phyloP scores from a whole-genome alignment of 2,113 vertebrate genomes.

The Alectura lathami region DNA sequence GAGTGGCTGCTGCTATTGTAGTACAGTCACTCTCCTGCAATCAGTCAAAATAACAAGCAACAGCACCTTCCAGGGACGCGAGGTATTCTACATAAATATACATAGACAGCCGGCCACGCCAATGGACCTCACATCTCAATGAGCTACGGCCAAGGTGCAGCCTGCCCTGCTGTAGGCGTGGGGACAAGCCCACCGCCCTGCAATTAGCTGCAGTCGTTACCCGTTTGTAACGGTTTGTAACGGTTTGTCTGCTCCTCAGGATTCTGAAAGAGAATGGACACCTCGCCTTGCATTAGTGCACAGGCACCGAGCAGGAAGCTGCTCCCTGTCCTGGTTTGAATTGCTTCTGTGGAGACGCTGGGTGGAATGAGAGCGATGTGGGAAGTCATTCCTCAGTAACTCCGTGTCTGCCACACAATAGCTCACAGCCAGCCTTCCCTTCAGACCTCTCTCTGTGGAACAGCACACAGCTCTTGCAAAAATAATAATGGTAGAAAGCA shows the following conservation, averaged over 20 bases:
- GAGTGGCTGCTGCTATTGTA: constrained; percentile 72
- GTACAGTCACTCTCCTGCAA: constrained; percentile 72
- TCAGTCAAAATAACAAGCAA: constrained; percentile 82
- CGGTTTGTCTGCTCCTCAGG: not conserved
- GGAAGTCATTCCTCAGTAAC: not conserved
- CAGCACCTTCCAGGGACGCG: constrained; percentile 66
- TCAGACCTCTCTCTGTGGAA: not conserved
- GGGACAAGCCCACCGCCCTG: not conserved
- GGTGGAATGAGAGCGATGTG: not conserved
- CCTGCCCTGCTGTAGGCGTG: not conserved
- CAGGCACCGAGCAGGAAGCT: not conserved
- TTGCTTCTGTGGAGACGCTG: not conserved
- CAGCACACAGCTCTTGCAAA: not conserved
- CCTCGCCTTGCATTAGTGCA: not conserved
- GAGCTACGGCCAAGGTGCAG: not conserved
- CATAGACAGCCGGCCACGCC: constrained; percentile 44
- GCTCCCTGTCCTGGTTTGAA: not conserved
- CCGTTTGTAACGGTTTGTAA: not conserved
- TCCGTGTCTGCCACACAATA: fast-evolving
- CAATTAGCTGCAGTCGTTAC: not conserved
- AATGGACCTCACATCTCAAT: constrained; percentile 43
- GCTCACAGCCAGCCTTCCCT: not conserved
- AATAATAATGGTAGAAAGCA: not conserved
- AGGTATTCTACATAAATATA: constrained; percentile 69
- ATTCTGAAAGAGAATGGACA: not conserved